Percentiles rank a stretch among this genome's conserved stretches.
Conservation (phyloP, 2,113 vertebrate species). For the Xyliphius kryptos region DNA sequence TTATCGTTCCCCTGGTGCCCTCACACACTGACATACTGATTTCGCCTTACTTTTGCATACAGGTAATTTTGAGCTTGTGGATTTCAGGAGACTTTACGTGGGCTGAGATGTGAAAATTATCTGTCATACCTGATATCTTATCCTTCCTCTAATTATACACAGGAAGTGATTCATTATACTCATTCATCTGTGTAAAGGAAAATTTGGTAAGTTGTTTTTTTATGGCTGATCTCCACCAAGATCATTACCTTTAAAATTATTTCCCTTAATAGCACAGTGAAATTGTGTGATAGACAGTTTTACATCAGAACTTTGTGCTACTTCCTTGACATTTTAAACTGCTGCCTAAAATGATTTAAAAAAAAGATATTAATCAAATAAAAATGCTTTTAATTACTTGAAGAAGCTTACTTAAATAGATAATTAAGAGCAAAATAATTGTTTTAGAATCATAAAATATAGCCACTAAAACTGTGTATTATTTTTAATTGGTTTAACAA, state of each 20-base stretch:
- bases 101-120: conserved; percentile 34
- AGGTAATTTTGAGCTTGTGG: not conserved
- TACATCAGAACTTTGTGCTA: conserved; percentile 15
- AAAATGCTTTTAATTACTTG: not conserved
- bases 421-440: too few relatives aligned
- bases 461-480: too few relatives aligned
- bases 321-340: not conserved
- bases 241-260: conserved; percentile 36
- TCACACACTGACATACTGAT: not conserved
- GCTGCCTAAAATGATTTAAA: not conserved
- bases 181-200: conserved; percentile 17
- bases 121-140: conserved; percentile 11
- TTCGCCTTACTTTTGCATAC: not conserved
- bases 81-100: conserved; percentile 21
- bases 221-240: conserved; percentile 17
- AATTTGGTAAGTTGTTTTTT: conserved; percentile 8
- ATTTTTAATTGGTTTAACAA: too few relatives aligned
- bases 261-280: conserved; percentile 21
- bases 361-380: not conserved
- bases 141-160: conserved; percentile 17
- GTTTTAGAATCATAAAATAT: too few relatives aligned
- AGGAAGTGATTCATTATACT: conserved; percentile 11
- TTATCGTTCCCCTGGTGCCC: not conserved
- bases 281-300: not conserved
- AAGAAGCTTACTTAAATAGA: too few relatives aligned